Percentiles rank a stretch among this genome's conserved stretches.
Evolutionary conservation across 2,888 invertebrate genomes (phyloP).

Genomic region (Cyrtodaria siliqua): DNA sequence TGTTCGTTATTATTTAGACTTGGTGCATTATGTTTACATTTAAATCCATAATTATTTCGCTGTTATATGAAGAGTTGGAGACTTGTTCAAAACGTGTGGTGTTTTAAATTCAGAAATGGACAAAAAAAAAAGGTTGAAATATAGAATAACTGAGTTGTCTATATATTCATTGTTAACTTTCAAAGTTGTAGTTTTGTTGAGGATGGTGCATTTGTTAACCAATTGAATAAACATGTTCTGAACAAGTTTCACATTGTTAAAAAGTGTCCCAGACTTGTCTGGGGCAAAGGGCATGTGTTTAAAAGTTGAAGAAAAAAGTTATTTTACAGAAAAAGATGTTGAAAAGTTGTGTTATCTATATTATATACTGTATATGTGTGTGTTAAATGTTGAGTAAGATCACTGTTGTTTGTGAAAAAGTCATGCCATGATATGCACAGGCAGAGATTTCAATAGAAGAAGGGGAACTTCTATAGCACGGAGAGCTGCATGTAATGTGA

Average conservation of each 20-base stretch:
- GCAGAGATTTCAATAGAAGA: too few relatives aligned
- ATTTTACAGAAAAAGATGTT: slow-evolving; percentile 39
- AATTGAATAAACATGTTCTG: not conserved
- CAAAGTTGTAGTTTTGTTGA: too few relatives aligned
- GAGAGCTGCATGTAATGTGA: too few relatives aligned
- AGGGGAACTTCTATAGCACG: too few relatives aligned
- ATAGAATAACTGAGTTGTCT: too few relatives aligned
- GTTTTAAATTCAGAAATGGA: not conserved
- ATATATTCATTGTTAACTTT: too few relatives aligned
- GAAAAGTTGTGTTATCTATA: slow-evolving; percentile 29
- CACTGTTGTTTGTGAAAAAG: slow-evolving; percentile 2
- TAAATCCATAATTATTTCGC: slow-evolving; percentile 7
- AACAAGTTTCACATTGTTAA: slow-evolving; percentile 20
- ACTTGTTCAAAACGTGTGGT: slow-evolving; percentile 7
- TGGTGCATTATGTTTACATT: slow-evolving; percentile 14
- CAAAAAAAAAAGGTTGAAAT: slow-evolving; percentile 11
- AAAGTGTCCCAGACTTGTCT: slow-evolving; percentile 7
- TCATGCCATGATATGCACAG: slow-evolving; percentile 19
- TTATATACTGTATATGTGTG: slow-evolving; percentile 30
- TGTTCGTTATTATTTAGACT: slow-evolving; percentile 8
- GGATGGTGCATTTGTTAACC: too few relatives aligned
- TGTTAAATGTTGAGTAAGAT: slow-evolving; percentile 9
- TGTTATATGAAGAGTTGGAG: slow-evolving; percentile 13
- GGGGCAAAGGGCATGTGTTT: slow-evolving; percentile 49
- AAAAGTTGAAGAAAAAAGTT: slow-evolving; percentile 44